Evolutionary conservation across 2,888 invertebrate genomes (phyloP), one percentile per base, ranked within the genome.

Genomic region (Rotaria sp.): DNA sequence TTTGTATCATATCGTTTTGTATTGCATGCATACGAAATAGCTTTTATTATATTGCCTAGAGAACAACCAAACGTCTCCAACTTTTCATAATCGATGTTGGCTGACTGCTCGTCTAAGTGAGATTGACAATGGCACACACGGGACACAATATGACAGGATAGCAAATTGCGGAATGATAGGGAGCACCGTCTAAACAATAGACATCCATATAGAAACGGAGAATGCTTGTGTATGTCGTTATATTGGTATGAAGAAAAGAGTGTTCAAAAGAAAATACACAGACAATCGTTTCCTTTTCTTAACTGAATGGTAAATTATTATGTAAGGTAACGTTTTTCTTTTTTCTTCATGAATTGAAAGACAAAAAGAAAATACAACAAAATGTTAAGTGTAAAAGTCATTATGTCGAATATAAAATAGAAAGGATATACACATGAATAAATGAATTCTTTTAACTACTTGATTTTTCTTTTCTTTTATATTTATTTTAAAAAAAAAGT

Each of bases 91-190:
- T 67, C 67, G 67, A 67, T 67, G 67, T 67, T 67, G 67, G 35
- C 67, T 67, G 67, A 67, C 67, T 67, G 67, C 67, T 67, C 35
- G 35, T 35, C 67, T 67, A 35, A 67, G 67, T 67, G 67, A 67
- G 67, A 67, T 67, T 67, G 67, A 67, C 67, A 67, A 67, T 67
- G 67, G 67, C 67, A 67, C 67, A 67, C 67, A 67, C 67, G 67
- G 67, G 67, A 67, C 67, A 67, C 67, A 35, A 35, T 67, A 8
- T 67, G 67, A 67, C 67, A 67, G 67, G 67, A 67, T 67, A 67
- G 67, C 67, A 67, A 67, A 67, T 67, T 67, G 67, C 67, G 35
- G 35, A 67, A 67, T 67, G 67, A 67, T 67, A 67, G 67, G 67
- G 67, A 67, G 67, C 35, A 67, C 67, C 67, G 67, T 35, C 35